Evolutionary conservation across 2,797 vertebrate genomes (phyloP).

Genomic region (Sebastes jordani): DNA sequence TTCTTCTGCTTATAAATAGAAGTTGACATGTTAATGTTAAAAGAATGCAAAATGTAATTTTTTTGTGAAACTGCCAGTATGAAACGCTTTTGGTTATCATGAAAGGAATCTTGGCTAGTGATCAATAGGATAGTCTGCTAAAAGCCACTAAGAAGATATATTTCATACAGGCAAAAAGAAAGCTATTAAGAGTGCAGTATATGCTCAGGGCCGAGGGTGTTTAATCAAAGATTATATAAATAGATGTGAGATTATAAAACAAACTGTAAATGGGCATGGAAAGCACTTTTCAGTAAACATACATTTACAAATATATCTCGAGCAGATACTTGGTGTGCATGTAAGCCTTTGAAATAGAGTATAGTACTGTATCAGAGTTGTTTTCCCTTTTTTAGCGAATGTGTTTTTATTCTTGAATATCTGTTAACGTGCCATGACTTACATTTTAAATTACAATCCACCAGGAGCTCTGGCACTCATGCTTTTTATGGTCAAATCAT

Average conservation of each 20-base stretch:
- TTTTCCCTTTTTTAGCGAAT: slow-evolving; percentile 40
- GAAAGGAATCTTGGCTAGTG: slow-evolving; percentile 35
- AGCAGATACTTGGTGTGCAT: slow-evolving; percentile 60
- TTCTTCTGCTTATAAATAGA: background rate
- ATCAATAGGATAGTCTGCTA: slow-evolving; percentile 11
- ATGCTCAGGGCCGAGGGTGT: slow-evolving; percentile 14
- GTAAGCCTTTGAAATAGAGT: slow-evolving; percentile 56
- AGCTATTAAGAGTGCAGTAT: slow-evolving; percentile 12
- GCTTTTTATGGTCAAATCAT: slow-evolving; percentile 57
- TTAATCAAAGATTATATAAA: slow-evolving; percentile 47
- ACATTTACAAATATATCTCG: slow-evolving; percentile 52
- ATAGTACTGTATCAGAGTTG: slow-evolving; percentile 57
- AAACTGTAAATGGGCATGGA: slow-evolving; percentile 46
- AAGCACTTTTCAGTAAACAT: slow-evolving; percentile 59
- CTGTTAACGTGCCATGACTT: slow-evolving; percentile 63
- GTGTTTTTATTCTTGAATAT: slow-evolving; percentile 50
- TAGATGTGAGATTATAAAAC: slow-evolving; percentile 39
- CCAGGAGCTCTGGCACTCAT: slow-evolving; percentile 45
- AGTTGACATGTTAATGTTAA: background rate
- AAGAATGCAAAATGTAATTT: background rate
- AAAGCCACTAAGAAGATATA: slow-evolving; percentile 6
- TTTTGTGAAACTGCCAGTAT: background rate
- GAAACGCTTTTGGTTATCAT: background rate
- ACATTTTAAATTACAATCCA: slow-evolving; percentile 49
- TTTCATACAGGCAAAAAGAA: slow-evolving; percentile 32